These are phyloP conservation scores for Disparrhopalites patrizii DNA, from an alignment of 2,888 invertebrate genomes.

Conservation along the genomic window DNA sequence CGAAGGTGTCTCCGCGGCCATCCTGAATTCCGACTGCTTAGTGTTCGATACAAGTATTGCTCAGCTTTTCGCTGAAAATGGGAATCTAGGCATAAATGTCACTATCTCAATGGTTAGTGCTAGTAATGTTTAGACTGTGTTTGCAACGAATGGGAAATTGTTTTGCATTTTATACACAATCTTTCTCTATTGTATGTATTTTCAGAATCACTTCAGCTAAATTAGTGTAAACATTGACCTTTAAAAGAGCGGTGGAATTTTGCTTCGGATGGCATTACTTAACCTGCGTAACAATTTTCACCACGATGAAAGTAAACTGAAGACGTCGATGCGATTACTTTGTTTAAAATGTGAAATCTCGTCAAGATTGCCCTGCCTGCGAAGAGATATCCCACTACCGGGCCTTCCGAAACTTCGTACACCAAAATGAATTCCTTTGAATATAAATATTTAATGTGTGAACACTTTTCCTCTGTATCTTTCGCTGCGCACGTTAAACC, in stretches of 20 bases:
- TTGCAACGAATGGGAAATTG: not conserved
- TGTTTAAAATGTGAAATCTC: no score
- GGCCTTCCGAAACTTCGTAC: not conserved
- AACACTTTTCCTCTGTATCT: not conserved
- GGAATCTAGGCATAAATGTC: slow-evolving; percentile 62
- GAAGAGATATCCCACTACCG: not conserved
- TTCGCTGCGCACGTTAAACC: not conserved
- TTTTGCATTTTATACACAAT: not conserved
- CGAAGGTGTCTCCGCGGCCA: slow-evolving; percentile 60
- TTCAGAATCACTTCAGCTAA: slow-evolving; percentile 4
- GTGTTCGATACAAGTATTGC: slow-evolving; percentile 61
- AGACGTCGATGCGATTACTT: no score
- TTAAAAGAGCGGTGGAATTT: no score
- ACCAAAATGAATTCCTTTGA: not conserved
- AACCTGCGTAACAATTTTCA: no score
- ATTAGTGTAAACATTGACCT: not conserved
- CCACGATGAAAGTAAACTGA: no score
- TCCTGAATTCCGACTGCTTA: slow-evolving; percentile 59
- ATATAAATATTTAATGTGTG: no score
- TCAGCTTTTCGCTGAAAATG: slow-evolving; percentile 61
- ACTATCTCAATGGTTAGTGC: slow-evolving; percentile 54
- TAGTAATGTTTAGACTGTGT: not conserved
- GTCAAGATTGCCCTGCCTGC: not conserved
- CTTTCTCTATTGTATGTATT: not conserved
- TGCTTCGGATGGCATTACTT: not conserved